These are phyloP conservation scores for Gryllus longicercus DNA, from an alignment of 2,888 invertebrate species.

Conservation along the genomic window DNA sequence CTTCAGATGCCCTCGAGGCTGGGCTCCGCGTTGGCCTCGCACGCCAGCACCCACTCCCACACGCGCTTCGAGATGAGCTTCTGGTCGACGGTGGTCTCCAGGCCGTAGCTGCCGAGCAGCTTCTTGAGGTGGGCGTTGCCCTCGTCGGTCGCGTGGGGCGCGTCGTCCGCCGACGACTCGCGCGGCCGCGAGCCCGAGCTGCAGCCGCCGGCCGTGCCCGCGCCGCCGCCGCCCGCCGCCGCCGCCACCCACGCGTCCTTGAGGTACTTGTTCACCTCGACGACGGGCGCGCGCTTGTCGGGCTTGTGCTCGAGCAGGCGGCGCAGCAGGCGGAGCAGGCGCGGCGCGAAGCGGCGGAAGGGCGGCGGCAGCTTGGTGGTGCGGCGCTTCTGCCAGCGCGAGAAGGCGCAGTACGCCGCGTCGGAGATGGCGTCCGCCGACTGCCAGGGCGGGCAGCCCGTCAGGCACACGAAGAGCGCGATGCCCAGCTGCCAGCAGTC, in stretches of 20 bases:
- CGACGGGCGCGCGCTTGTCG: slow-evolving; percentile 60
- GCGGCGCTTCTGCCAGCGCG: slow-evolving; percentile 63
- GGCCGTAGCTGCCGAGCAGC: slow-evolving; percentile 57
- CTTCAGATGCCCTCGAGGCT: slow-evolving; percentile 25
- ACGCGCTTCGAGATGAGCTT: slow-evolving; percentile 59
- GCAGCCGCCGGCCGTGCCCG: slow-evolving; percentile 21
- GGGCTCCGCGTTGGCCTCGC: slow-evolving; percentile 46
- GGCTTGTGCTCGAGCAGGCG: slow-evolving; percentile 66
- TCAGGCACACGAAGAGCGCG: slow-evolving; percentile 63
- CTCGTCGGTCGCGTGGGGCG: slow-evolving; percentile 51
- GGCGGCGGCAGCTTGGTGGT: slow-evolving; percentile 58
- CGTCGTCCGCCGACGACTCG: slow-evolving; percentile 52
- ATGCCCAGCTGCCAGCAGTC: slow-evolving; percentile 79
- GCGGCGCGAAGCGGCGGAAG: slow-evolving; percentile 63
- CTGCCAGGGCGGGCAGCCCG: slow-evolving; percentile 64
- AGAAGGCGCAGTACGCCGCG: slow-evolving; percentile 61
- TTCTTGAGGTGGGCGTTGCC: slow-evolving; percentile 54
- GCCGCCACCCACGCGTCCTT: slow-evolving; percentile 56
- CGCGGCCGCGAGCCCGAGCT: slow-evolving; percentile 49
- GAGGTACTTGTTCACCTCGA: slow-evolving; percentile 58
- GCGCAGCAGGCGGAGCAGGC: slow-evolving; percentile 66
- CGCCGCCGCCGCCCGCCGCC: slow-evolving; percentile 36
- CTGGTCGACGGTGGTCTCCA: slow-evolving; percentile 63
- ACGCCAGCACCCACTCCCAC: slow-evolving; percentile 64
- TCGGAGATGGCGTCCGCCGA: slow-evolving; percentile 71